phyloP scores from a whole-genome alignment of 2,113 vertebrate species.

The Mastomys coucha region DNA sequence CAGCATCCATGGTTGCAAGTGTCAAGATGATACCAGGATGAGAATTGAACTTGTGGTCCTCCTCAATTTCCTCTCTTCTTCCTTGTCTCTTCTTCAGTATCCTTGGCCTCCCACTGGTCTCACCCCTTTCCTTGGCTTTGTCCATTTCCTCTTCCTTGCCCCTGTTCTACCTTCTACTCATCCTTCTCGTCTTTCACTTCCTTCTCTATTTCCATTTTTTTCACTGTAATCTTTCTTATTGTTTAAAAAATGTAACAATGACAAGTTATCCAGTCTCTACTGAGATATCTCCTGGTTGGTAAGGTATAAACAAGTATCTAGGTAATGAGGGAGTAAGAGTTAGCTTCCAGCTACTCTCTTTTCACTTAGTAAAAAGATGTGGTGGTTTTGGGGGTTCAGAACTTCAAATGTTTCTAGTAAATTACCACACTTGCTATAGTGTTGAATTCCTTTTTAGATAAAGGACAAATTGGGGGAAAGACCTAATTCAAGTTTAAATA shows the following conservation, averaged over 20 bases:
- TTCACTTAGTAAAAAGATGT: background rate
- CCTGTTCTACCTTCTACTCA: background rate
- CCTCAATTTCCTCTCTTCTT: background rate
- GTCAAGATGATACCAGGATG: constrained; percentile 2
- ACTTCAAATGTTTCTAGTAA: background rate
- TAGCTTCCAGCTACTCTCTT: background rate
- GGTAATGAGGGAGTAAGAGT: background rate
- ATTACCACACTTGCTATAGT: background rate
- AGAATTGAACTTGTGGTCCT: background rate
- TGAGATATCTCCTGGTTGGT: constrained; percentile 6
- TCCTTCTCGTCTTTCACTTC: background rate
- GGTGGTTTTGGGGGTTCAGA: background rate
- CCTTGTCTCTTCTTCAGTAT: background rate
- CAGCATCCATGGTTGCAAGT: background rate
- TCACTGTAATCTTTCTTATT: background rate
- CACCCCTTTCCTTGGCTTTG: background rate
- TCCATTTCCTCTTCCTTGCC: background rate
- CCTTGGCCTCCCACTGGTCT: background rate
- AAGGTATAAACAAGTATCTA: background rate
- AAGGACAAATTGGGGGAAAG: background rate
- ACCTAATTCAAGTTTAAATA: background rate
- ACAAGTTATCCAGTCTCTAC: background rate
- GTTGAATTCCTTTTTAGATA: background rate
- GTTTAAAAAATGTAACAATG: background rate
- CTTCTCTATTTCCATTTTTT: background rate